phyloP scores from a whole-genome alignment of 1,140 invertebrate genomes.

The Drosophila equinoxialis region DNA sequence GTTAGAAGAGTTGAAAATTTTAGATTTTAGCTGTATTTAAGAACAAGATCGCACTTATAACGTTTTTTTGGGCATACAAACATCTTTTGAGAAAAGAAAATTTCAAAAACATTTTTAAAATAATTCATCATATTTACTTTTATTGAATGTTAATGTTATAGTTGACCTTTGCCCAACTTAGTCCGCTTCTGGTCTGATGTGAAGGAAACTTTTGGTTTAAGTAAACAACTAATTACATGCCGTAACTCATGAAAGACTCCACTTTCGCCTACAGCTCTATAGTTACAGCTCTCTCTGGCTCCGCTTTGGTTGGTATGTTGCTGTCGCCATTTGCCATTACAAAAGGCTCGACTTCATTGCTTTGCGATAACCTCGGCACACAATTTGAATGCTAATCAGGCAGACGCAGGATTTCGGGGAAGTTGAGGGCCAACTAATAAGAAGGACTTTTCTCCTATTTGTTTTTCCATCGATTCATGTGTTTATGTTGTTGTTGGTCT shows the following conservation, averaged over 20 bases:
- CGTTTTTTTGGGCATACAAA: too few species aligned
- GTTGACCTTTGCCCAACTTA: too few species aligned
- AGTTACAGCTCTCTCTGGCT: slow-evolving; percentile 13
- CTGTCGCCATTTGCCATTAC: slow-evolving; percentile 55
- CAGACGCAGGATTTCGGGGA: slow-evolving; percentile 34
- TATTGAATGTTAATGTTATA: too few species aligned
- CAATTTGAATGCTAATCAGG: slow-evolving; percentile 80
- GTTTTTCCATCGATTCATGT: slow-evolving; percentile 42
- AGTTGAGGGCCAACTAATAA: slow-evolving; percentile 26
- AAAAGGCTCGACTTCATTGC: slow-evolving; percentile 78
- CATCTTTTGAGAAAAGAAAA: too few species aligned
- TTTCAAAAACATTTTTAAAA: too few species aligned
- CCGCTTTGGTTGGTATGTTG: slow-evolving; percentile 29
- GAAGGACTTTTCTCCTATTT: slow-evolving; percentile 38
- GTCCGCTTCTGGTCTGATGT: not conserved
- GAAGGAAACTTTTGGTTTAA: slow-evolving; percentile 30
- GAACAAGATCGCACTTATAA: too few species aligned
- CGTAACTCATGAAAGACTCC: slow-evolving; percentile 17
- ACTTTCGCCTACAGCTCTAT: too few species aligned
- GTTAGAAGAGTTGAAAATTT: too few species aligned
- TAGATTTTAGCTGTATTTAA: too few species aligned
- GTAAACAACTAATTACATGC: slow-evolving; percentile 77
- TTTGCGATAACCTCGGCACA: slow-evolving; percentile 79
- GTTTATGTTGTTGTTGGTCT: not conserved
- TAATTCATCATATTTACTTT: too few species aligned